Evolutionary conservation across 2,797 vertebrate species (phyloP), one percentile per base, ranked within the genome.

Genomic region (Champsocephalus gunnari): DNA sequence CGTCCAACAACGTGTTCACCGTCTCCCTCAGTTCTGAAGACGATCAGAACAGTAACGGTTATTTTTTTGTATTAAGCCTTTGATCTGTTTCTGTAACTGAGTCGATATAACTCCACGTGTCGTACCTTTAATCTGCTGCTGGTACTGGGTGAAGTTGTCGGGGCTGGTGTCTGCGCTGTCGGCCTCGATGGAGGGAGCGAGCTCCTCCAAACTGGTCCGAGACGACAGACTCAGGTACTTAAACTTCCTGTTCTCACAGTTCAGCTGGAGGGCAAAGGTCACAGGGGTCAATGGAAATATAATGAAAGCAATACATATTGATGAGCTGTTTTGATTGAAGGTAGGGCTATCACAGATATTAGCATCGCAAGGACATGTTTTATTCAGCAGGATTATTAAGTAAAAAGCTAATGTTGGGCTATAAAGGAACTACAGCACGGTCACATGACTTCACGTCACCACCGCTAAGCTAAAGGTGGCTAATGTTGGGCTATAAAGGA

Each of bases 171-270:
- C 93, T 6, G 81, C 88, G 0, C 80, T 24, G 38, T 94, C 93
- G 0, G 86, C 49, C 11, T 95, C 93, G 0, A 83, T 44, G 3
- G 94, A 91, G 5, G 93, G 34, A 8, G 34, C 7, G 34, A 38
- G 5, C 34, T 38, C 81, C 55, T 95, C 94, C 80, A 93, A 65
- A 65, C 93, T 94, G 43, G 95, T 94, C 9, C 95, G 90, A 0
- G 95, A 92, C 0, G 95, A 90, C 70, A 96, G 74, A 64, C 94
- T 95, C 79, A 95, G 88, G 88, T 95, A 95, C 87, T 96, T 96
- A 65, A 96, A 62, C 87, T 95, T 96, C 88, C 93, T 95, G 93
- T 96, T 96, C 88, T 96, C 94, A 66, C 92, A 90, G 92, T 94
- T 96, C 49, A 96, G 89, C 95, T 96, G 84, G 13, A 61, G 75